Evolutionary conservation across 2,113 vertebrate genomes (phyloP), one percentile per base, ranked within the genome.

Genomic region (Danio rerio): DNA sequence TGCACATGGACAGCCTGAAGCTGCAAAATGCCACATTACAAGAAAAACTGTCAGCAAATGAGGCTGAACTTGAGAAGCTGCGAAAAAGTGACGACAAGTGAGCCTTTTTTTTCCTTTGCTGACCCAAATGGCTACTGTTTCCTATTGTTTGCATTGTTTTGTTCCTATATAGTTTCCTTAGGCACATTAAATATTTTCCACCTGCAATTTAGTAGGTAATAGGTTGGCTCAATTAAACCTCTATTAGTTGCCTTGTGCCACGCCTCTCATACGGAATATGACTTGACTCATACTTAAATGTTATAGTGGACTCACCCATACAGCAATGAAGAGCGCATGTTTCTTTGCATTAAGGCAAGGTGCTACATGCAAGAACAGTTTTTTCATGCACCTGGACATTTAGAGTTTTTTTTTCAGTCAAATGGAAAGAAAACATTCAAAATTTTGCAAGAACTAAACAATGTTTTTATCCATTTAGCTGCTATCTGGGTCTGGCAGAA

Each of bases 1-100:
- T 89, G 59, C 91, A 95, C 49, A 84, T 97, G 88, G 85, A 73
- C 0, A 91, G 87, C 18, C 93, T 96, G 94, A 92, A 95, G 89
- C 63, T 93, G 63, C 96, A 98, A 87, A 95, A 93, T 42, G 8
- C 88, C 83, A 55, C 50, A 50, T 92, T 97, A 78, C 87, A 89
- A 88, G 90, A 86, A 9, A 94, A 94, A 88, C 90, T 95, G 89
- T 92, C 89, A 3, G 90, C 91, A 3, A 87, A 91, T 9, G 94
- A 96, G 85, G 85, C 69, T 0, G 94, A 96, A 87, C 89, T 98
- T 81, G 90, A 89, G 83, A 79, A 93, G 53, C 92, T 96, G 21
- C 88, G 83, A 43, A 86, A 90, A 84, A 47, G 85, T 83, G 83
- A 90, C 80, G 78, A 95, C 80, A 95, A 93, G 96, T 96, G 89